Evolutionary conservation across 2,113 vertebrate genomes (phyloP), one percentile per base, ranked within the genome.

Genomic region (crab-eating macaque (Macaca fascicularis)): DNA sequence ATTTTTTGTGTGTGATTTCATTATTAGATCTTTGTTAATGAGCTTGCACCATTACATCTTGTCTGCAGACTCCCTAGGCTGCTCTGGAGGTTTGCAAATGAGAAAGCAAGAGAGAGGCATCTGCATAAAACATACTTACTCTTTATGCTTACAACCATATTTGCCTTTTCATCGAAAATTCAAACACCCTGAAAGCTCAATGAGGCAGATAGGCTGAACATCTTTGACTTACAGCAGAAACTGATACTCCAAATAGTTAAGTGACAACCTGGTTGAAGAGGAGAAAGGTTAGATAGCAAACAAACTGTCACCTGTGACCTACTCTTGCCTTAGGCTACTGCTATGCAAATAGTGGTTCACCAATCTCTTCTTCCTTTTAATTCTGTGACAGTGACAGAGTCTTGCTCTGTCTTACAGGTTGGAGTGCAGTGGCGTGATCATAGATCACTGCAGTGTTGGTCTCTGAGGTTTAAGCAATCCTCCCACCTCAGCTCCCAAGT

Each of bases 21-120:
- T 93, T 94, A 83, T 90, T 97, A 95, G 48, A 89, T 74, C 14
- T 89, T 82, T 94, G 43, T 89, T 90, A 94, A 89, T 93, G 76
- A 93, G 59, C 16, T 90, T 76, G 55, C 35, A 79, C 80, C 64
- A 50, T 74, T 55, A n/a, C 86, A 52, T 84, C 30, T 90, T 3
- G 20, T 84, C 81, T 81, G 30, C 35, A 30, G 6, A 70, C 75
- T 95, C 45, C 48, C 80, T 25, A 12, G 70, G 50, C 23, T 88
- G 55, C 35, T 76, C 12, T 80, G 57, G 27, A 94, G 88, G 35
- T 64, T n/a, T 84, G 32, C 23, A 74, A 14, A 69, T 14, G 64
- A 91, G 27, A 81, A 78, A 86, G 43, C 6, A 67, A 67, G 16
- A 90, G 64, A 92, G 7, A 43, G 23, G 45, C 1, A 30, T 14